Evolutionary conservation across 2,888 invertebrate species (phyloP).

Genomic region (Ectemnius continuus): DNA sequence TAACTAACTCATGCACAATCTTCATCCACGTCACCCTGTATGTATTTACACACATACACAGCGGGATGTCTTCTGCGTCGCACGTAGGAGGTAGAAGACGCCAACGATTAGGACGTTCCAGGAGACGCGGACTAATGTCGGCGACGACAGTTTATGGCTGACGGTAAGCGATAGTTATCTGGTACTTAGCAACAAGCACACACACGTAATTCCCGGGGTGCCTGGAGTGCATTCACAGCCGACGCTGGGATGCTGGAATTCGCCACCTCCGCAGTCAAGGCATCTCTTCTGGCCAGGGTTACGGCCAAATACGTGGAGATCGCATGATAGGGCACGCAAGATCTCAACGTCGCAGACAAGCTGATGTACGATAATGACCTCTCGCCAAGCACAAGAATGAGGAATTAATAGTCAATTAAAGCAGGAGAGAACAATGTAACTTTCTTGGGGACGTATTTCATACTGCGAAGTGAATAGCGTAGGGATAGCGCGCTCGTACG

Average conservation of each 20-base stretch:
- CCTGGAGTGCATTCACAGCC: background rate
- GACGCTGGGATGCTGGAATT: too few relatives aligned
- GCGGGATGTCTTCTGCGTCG: too few relatives aligned
- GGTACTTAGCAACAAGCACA: background rate
- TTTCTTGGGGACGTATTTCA: too few relatives aligned
- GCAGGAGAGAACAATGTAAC: too few relatives aligned
- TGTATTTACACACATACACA: too few relatives aligned
- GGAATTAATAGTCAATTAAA: too few relatives aligned
- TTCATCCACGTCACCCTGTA: too few relatives aligned
- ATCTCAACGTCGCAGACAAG: background rate
- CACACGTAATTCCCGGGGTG: slow-evolving; percentile 1
- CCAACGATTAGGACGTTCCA: background rate
- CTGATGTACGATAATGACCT: too few relatives aligned
- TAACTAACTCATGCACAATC: background rate
- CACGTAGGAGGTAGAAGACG: background rate
- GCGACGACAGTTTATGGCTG: background rate
- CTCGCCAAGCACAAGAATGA: too few relatives aligned
- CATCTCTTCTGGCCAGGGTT: slow-evolving; percentile 3
- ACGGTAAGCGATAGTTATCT: slow-evolving; percentile 1
- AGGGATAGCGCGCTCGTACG: too few relatives aligned
- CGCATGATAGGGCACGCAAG: background rate
- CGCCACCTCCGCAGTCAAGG: too few relatives aligned
- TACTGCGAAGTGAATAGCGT: too few relatives aligned
- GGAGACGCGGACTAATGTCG: background rate
- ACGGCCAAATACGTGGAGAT: background rate